Evolutionary conservation across 2,888 invertebrate species (phyloP).

Genomic region (Drosophila tripunctata): DNA sequence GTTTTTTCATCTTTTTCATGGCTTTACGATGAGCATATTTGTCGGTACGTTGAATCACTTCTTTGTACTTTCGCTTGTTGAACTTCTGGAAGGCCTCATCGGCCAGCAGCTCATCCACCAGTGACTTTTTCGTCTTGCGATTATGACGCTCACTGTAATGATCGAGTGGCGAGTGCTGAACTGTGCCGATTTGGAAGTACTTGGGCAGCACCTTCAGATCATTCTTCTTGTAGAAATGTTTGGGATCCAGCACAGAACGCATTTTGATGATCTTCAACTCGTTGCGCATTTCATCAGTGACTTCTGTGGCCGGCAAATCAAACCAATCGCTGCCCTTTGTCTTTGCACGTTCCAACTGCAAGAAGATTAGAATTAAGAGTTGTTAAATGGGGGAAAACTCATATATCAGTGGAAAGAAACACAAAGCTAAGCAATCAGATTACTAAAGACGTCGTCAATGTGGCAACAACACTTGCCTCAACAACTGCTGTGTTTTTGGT

Average conservation of each 20-base stretch:
- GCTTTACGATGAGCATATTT: constrained; percentile 90
- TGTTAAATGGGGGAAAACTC: too few species aligned
- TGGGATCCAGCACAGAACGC: constrained; percentile 95
- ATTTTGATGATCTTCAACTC: constrained; percentile 96
- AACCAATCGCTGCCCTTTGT: constrained; percentile 96
- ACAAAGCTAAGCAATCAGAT: constrained; percentile 77
- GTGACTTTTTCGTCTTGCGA: constrained; percentile 93
- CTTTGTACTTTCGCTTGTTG: constrained; percentile 91
- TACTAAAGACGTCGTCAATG: constrained; percentile 85
- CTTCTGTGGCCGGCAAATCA: constrained; percentile 93
- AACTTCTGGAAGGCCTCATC: constrained; percentile 94
- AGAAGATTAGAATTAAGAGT: too few species aligned
- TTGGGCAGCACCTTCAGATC: constrained; percentile 94
- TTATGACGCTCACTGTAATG: constrained; percentile 93
- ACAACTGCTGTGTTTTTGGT: constrained; percentile 42
- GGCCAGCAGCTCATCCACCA: constrained; percentile 96
- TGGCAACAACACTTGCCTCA: constrained; percentile 64
- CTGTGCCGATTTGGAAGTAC: constrained; percentile 95
- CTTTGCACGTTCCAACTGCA: constrained; percentile 90
- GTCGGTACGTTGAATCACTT: constrained; percentile 88
- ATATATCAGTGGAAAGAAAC: neutral
- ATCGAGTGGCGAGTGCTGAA: constrained; percentile 94
- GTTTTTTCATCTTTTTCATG: constrained; percentile 89
- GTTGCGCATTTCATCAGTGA: constrained; percentile 94
- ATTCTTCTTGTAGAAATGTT: constrained; percentile 97